These are phyloP conservation scores for Caenorhabditis japonica DNA, from an alignment of 2,888 invertebrate species.

Conservation along the genomic window DNA sequence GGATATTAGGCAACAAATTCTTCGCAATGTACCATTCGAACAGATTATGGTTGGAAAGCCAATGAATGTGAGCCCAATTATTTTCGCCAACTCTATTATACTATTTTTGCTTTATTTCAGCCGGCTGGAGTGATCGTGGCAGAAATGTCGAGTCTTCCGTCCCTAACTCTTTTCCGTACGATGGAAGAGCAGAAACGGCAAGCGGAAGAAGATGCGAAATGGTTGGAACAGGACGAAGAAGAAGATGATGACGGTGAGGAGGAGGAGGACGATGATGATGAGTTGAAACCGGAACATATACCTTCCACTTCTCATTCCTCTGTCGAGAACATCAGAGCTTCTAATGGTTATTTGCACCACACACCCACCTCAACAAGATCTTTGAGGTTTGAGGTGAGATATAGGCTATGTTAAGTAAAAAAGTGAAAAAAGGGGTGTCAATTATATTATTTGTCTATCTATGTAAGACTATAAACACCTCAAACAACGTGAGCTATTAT, in stretches of 20 bases:
- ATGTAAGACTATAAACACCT: too few relatives aligned
- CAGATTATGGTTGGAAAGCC: conserved; percentile 55
- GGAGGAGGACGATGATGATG: conserved; percentile 32
- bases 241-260: conserved; percentile 34
- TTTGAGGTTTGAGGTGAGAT: conserved; percentile 26
- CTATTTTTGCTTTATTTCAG: too few relatives aligned
- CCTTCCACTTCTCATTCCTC: conserved; percentile 43
- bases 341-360: conserved; percentile 34
- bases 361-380: conserved; percentile 36
- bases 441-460: not conserved
- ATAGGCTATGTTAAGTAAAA: too few relatives aligned
- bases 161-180: conserved; percentile 67
- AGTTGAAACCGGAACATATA: conserved; percentile 29
- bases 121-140: conserved; percentile 66
- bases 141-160: conserved; percentile 67
- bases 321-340: conserved; percentile 38
- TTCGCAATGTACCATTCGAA: conserved; percentile 45
- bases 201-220: conserved; percentile 73
- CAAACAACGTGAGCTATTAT: too few relatives aligned
- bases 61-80: conserved; percentile 30
- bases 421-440: not conserved
- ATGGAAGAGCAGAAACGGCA: conserved; percentile 70
- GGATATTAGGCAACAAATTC: conserved; percentile 60
- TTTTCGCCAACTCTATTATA: not conserved
- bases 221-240: conserved; percentile 68